phyloP scores from a whole-genome alignment of 1,140 invertebrate species.

The Brachionus plicatilis region DNA sequence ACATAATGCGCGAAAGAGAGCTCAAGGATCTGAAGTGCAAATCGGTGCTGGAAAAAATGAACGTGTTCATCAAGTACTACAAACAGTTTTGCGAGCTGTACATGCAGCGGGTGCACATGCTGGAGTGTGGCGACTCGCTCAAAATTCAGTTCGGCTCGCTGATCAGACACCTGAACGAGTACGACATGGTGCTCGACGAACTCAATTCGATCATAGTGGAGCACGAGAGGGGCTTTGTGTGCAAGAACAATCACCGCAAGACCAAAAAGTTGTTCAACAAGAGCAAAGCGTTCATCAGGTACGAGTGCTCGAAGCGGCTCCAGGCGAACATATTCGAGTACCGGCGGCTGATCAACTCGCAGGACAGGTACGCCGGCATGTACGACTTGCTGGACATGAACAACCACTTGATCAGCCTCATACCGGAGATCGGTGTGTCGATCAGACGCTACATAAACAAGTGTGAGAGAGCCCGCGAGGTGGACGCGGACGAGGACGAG shows the following conservation, averaged over 20 bases:
- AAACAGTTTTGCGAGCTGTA: conserved; percentile 7
- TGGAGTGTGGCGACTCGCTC: neutral
- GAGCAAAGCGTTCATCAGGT: conserved; percentile 21
- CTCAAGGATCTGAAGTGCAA: neutral
- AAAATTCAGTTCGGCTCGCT: conserved; percentile 21
- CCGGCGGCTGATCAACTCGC: conserved; percentile 4
- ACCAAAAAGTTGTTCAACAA: conserved; percentile 27
- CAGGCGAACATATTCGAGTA: conserved; percentile 37
- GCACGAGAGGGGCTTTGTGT: neutral
- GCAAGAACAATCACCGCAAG: conserved; percentile 38
- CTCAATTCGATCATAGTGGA: conserved; percentile 11
- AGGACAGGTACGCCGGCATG: conserved; percentile 38
- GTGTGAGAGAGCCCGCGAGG: neutral
- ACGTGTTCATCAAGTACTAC: conserved; percentile 31
- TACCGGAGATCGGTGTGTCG: conserved; percentile 36
- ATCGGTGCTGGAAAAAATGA: conserved; percentile 32
- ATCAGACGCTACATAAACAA: conserved; percentile 35
- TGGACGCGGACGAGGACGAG: neutral
- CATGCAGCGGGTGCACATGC: neutral
- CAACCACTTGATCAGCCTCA: conserved; percentile 32
- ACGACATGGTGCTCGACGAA: neutral
- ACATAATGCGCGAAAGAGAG: conserved; percentile 18
- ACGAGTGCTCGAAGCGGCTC: conserved; percentile 16
- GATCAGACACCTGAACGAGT: conserved; percentile 3
- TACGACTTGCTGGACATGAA: conserved; percentile 31